Conservation (phyloP, 2,797 vertebrate species). For the Sebastes hubbsi region DNA sequence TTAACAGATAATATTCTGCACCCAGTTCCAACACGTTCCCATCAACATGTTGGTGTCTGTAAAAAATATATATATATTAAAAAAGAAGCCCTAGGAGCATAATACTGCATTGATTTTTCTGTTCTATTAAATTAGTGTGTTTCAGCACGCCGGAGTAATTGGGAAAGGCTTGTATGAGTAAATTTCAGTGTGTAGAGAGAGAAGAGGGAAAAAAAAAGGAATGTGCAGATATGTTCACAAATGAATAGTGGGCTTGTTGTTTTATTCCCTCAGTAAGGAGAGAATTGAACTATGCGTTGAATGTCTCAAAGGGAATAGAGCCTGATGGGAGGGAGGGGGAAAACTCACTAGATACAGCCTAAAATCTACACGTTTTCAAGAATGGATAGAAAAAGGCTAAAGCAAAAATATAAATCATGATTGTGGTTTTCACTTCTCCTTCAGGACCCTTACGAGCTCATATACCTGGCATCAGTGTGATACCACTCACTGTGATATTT, state of each 20-base stretch:
- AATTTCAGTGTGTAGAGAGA: conserved; percentile 21
- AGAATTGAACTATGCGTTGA: conserved; percentile 47
- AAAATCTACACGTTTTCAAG: conserved; percentile 13
- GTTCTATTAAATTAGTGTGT: conserved; percentile 53
- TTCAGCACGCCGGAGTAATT: conserved; percentile 41
- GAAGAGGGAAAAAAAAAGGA: conserved; percentile 1
- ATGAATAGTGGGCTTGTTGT: conserved; percentile 67
- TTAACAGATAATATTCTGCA: conserved; percentile 42
- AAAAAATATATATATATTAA: background rate
- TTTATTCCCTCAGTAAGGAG: conserved; percentile 50
- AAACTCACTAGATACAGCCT: conserved; percentile 6
- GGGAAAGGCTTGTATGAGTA: conserved; percentile 32
- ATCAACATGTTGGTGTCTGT: conserved; percentile 42
- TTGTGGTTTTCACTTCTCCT: conserved; percentile 23
- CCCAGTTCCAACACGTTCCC: conserved; percentile 53
- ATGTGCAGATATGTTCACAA: conserved; percentile 52
- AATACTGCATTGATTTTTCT: conserved; percentile 46
- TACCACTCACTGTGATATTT: conserved; percentile 40
- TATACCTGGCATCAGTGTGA: conserved; percentile 23
- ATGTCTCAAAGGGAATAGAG: conserved; percentile 36
- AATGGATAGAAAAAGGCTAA: background rate
- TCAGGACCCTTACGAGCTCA: background rate
- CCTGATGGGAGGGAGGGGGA: conserved; percentile 8
- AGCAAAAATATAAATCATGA: conserved; percentile 15
- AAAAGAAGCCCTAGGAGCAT: conserved; percentile 13